Percentiles rank a stretch among this genome's conserved stretches.
phyloP scores from a whole-genome alignment of 2,113 vertebrate species.

The Sporophila hypoxantha region DNA sequence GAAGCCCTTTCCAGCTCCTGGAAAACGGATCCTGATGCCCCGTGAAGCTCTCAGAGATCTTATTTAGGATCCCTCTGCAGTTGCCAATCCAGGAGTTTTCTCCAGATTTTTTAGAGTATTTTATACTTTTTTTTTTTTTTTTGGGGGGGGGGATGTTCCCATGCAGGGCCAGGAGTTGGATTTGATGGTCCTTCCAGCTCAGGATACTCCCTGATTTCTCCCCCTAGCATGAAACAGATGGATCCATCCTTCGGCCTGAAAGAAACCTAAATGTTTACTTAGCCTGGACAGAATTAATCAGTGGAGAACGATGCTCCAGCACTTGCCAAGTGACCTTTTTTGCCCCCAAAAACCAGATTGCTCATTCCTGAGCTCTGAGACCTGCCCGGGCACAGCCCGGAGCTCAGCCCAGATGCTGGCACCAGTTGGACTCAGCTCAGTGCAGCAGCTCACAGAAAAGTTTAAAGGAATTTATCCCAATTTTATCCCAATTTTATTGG shows the following conservation, averaged over 20 bases:
- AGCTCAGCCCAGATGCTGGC: constrained; percentile 46
- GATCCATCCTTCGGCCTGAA: neutral
- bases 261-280: neutral
- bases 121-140: too few relatives aligned
- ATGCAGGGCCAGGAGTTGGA: neutral
- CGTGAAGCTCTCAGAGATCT: neutral
- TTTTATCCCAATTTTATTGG: neutral
- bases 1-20: neutral
- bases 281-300: constrained; percentile 27
- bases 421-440: constrained; percentile 35
- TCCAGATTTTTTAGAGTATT: neutral
- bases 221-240: constrained; percentile 28
- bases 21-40: neutral
- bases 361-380: neutral
- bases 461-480: neutral
- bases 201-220: neutral
- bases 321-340: constrained; percentile 43
- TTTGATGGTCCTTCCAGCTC: neutral
- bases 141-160: neutral
- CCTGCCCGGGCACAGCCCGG: neutral
- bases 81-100: neutral
- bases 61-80: neutral
- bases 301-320: neutral
- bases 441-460: neutral
- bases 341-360: neutral